Percentiles rank a stretch among this genome's conserved stretches.
Conservation (phyloP, 2,797 vertebrate genomes). For the Huso huso region DNA sequence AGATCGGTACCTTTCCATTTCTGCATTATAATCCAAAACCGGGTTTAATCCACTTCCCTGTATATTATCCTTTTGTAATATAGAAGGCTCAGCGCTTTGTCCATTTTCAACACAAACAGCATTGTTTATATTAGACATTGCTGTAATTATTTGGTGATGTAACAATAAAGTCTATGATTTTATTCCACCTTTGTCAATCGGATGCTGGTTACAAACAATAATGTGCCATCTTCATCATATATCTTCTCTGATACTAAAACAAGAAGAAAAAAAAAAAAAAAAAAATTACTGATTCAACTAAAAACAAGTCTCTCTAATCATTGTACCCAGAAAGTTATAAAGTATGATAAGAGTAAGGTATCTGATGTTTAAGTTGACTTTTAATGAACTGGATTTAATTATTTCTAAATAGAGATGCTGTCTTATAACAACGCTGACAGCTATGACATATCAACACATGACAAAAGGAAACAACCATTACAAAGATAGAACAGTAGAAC, state of each 20-base stretch:
- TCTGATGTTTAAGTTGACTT: slow-evolving; percentile 33
- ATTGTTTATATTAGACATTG: slow-evolving; percentile 84
- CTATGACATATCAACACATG: slow-evolving; percentile 40
- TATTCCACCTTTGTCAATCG: slow-evolving; percentile 46
- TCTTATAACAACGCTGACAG: slow-evolving; percentile 35
- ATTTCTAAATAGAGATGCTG: slow-evolving; percentile 29
- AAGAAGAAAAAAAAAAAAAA: slow-evolving; percentile 30
- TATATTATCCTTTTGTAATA: slow-evolving; percentile 89
- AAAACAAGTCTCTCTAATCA: slow-evolving; percentile 36
- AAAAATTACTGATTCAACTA: slow-evolving; percentile 53
- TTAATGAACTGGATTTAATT: slow-evolving; percentile 34
- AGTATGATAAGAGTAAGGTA: slow-evolving; percentile 26
- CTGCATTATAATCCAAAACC: slow-evolving; percentile 96
- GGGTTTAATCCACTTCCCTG: slow-evolving; percentile 88
- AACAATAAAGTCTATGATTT: slow-evolving; percentile 35
- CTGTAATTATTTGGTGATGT: slow-evolving; percentile 36
- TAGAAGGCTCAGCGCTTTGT: slow-evolving; percentile 78
- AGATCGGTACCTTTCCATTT: slow-evolving; percentile 93
- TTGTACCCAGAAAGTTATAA: slow-evolving; percentile 29
- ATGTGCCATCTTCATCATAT: slow-evolving; percentile 58
- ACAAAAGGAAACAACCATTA: slow-evolving; percentile 31
- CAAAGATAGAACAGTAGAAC: slow-evolving; percentile 22
- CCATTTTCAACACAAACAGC: slow-evolving; percentile 86
- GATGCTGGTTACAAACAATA: slow-evolving; percentile 53
- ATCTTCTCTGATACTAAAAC: slow-evolving; percentile 53